phyloP scores from a whole-genome alignment of 2,797 vertebrate genomes.

The Tympanoctomys barrerae region DNA sequence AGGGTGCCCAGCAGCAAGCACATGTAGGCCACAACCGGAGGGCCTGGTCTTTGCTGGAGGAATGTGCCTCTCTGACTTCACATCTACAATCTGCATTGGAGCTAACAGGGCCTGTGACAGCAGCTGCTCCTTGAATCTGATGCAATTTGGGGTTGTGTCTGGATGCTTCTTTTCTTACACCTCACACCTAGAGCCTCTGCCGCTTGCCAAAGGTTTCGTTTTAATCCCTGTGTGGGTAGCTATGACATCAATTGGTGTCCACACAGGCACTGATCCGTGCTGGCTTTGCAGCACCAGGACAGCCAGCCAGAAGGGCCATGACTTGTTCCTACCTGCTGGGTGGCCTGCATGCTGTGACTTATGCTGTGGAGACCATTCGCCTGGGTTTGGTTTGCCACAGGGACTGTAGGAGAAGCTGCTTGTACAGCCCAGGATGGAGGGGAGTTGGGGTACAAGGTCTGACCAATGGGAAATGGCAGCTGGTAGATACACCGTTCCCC shows the following conservation, averaged over 20 bases:
- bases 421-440: not conserved
- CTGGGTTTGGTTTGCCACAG: not conserved
- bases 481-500: not conserved
- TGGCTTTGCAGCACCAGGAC: not conserved
- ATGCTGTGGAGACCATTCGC: not conserved
- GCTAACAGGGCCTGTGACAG: not conserved
- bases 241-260: not conserved
- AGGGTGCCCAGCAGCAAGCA: not conserved
- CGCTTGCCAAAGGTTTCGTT: constrained; percentile 11
- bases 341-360: not conserved
- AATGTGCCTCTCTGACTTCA: not conserved
- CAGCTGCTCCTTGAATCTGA: not conserved
- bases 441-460: not conserved
- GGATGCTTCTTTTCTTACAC: not conserved
- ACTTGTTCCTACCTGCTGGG: not conserved
- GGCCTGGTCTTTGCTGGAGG: not conserved
- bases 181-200: not conserved
- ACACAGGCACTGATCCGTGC: not conserved
- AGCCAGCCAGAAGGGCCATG: too few species aligned
- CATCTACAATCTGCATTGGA: not conserved
- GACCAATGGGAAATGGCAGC: not conserved
- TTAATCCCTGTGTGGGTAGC: not conserved
- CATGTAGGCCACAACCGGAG: not conserved
- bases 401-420: not conserved
- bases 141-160: not conserved